phyloP scores from a whole-genome alignment of 2,888 invertebrate genomes.

The Leucophora obtusa region DNA sequence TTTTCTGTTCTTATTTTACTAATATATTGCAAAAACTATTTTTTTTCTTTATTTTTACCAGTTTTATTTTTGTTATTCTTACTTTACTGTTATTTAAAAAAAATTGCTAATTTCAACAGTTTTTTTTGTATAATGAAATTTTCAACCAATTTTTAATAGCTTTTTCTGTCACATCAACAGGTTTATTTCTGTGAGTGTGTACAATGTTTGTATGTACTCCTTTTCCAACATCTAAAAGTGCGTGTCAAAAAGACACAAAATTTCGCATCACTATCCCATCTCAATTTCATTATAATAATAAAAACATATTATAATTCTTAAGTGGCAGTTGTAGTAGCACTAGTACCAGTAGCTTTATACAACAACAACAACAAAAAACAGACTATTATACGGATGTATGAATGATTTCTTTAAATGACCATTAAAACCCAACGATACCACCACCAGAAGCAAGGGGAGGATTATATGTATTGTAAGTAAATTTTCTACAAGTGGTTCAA shows the following conservation, averaged over 20 bases:
- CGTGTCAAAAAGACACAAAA: not conserved
- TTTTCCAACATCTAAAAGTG: no score
- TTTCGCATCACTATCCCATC: not conserved
- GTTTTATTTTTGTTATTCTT: no score
- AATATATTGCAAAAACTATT: no score
- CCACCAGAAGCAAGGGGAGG: not conserved
- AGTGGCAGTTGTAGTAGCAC: constrained; percentile 31
- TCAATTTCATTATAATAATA: constrained; percentile 21
- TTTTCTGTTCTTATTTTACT: no score
- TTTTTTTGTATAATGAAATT: no score
- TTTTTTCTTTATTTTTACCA: no score
- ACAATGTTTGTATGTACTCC: no score
- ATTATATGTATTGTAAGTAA: not conserved
- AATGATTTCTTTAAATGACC: constrained; percentile 50
- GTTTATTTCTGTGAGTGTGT: no score
- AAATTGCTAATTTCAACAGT: no score
- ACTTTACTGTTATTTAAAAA: no score
- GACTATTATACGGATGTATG: constrained; percentile 17
- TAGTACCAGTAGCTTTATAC: constrained; percentile 2
- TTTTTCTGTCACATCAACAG: no score
- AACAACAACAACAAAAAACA: constrained; percentile 13
- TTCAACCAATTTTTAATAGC: no score
- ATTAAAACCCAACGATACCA: constrained; percentile 21
- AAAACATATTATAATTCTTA: constrained; percentile 32
- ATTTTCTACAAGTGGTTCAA: constrained; percentile 42